These are phyloP conservation scores for Petrocephalus zakoni DNA, from an alignment of 2,113 vertebrate species.

Conservation along the genomic window DNA sequence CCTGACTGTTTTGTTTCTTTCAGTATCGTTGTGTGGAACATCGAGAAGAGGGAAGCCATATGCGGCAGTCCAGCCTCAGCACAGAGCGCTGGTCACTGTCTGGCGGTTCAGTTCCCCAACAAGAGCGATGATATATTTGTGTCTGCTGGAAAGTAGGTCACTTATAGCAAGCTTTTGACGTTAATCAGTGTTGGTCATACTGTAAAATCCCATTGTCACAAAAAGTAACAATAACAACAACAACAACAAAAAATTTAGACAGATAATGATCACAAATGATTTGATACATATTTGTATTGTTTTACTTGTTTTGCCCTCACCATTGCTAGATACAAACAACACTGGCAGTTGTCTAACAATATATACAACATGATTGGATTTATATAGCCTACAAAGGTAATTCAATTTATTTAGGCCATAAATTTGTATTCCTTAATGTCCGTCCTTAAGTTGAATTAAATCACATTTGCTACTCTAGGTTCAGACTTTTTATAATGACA, in stretches of 20 bases:
- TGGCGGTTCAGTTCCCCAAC: slow-evolving; percentile 59
- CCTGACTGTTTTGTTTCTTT: slow-evolving; percentile 21
- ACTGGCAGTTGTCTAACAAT: not conserved
- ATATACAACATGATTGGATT: not conserved
- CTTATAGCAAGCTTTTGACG: not conserved
- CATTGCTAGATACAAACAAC: not conserved
- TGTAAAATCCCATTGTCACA: not conserved
- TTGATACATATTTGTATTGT: not conserved
- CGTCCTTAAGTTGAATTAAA: not conserved
- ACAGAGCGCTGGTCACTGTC: slow-evolving; percentile 56
- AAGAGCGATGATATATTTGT: slow-evolving; percentile 69
- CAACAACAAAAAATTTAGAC: not conserved
- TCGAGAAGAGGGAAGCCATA: slow-evolving; percentile 67
- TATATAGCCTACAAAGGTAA: not conserved
- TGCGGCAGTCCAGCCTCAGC: slow-evolving; percentile 72
- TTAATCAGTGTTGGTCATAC: not conserved
- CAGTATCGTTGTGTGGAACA: slow-evolving; percentile 79
- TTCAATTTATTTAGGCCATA: not conserved
- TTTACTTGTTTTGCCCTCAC: not conserved
- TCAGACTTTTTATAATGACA: not conserved
- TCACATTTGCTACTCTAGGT: not conserved
- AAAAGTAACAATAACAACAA: not conserved
- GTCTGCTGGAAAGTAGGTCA: slow-evolving; percentile 76
- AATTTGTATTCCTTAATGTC: not conserved
- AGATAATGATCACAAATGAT: not conserved